A percentile compares a stretch with the other conserved stretches of the same genome.
phyloP scores from a whole-genome alignment of 53 echinoderm and acorn worm species.

The Patiria pectinifera region DNA sequence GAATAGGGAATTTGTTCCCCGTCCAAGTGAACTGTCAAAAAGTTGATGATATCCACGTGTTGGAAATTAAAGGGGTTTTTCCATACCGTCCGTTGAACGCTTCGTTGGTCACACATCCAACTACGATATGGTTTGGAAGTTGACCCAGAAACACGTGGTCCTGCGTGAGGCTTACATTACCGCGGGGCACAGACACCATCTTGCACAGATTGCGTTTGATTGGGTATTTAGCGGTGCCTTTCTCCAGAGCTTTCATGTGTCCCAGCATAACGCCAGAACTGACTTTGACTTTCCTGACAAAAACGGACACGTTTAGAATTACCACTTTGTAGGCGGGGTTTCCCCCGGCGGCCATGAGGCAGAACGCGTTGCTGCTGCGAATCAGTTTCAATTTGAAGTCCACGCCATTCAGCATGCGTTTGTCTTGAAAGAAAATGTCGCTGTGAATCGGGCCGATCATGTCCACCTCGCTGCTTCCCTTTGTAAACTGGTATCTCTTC shows the following conservation, averaged over 20 bases:
- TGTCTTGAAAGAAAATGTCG: slow-evolving; percentile 80
- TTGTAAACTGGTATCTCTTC: slow-evolving; percentile 58
- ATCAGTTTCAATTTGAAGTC: slow-evolving; percentile 75
- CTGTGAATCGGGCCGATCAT: slow-evolving; percentile 69
- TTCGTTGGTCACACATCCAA: slow-evolving; percentile 64
- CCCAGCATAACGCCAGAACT: no score
- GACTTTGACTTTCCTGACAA: no score
- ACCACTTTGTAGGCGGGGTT: no score
- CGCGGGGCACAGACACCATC: no score
- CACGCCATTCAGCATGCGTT: slow-evolving; percentile 65
- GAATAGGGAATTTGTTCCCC: slow-evolving; percentile 40
- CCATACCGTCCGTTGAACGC: slow-evolving; percentile 70
- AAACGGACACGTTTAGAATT: no score
- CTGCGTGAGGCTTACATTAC: no score
- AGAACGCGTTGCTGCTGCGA: slow-evolving; percentile 69
- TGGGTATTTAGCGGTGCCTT: no score
- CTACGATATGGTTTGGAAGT: slow-evolving; percentile 76
- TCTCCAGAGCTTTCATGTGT: no score
- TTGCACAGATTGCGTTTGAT: no score
- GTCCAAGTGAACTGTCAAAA: slow-evolving; percentile 32
- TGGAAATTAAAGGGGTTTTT: slow-evolving; percentile 82
- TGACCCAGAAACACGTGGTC: slow-evolving; percentile 27
- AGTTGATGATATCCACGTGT: slow-evolving; percentile 64
- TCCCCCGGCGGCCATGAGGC: slow-evolving; percentile 72
- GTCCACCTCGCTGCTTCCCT: slow-evolving; percentile 57